Conservation (phyloP, 2,888 invertebrate species). For the Drosophila kuntzei region DNA sequence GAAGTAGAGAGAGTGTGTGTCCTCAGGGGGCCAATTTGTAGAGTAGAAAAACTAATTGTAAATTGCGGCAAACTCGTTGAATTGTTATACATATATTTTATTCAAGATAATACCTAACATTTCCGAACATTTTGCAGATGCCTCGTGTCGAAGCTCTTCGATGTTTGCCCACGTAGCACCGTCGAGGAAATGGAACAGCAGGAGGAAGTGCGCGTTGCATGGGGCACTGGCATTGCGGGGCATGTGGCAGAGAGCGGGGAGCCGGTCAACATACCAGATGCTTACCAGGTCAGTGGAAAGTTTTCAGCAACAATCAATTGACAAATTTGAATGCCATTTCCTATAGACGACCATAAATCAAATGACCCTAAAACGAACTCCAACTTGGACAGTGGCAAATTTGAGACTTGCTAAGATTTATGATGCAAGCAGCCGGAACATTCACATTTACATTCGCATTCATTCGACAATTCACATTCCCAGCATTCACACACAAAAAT, state of each 20-base stretch:
- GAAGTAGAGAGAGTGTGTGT: not conserved
- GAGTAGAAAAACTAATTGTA: constrained; percentile 41
- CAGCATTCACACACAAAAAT: not conserved
- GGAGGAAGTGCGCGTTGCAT: constrained; percentile 96
- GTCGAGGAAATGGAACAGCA: constrained; percentile 96
- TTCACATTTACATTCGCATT: constrained; percentile 10
- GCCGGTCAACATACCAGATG: constrained; percentile 97
- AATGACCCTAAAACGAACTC: constrained; percentile 19
- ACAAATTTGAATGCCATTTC: constrained; percentile 70
- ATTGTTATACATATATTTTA: not conserved
- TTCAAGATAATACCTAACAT: constrained; percentile 5
- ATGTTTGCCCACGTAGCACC: constrained; percentile 96
- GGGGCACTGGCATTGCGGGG: constrained; percentile 98
- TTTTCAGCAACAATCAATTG: constrained; percentile 47
- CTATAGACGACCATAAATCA: constrained; percentile 61
- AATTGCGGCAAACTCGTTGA: constrained; percentile 22
- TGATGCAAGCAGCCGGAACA: constrained; percentile 40
- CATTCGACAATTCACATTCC: constrained; percentile 8
- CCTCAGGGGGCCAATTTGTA: constrained; percentile 5
- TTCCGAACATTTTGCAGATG: constrained; percentile 86
- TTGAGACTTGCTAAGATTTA: constrained; percentile 65
- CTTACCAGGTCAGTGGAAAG: constrained; percentile 90
- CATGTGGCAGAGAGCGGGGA: constrained; percentile 97
- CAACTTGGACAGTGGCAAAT: constrained; percentile 41
- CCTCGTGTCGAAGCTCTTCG: constrained; percentile 97